Evolutionary conservation across 2,797 vertebrate genomes (phyloP).

Genomic region (Ispidina picta): DNA sequence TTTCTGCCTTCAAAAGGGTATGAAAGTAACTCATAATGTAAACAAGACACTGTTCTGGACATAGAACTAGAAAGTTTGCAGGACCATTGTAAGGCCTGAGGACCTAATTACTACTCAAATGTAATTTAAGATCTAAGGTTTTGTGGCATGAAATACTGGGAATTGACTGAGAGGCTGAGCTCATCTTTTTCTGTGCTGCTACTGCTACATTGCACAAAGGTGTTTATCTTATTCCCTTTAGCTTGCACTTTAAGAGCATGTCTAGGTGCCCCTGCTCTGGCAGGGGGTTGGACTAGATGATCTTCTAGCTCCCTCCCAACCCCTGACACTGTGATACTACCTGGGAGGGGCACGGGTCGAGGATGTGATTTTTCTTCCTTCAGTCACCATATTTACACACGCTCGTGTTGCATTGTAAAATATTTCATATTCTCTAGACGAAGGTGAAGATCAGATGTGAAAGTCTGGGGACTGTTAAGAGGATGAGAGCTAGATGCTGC

Average conservation of each 20-base stretch:
- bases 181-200: not conserved
- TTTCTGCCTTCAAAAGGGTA: not conserved
- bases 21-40: not conserved
- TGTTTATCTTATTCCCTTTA: not conserved
- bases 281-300: too few species aligned
- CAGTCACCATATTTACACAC: not conserved
- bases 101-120: not conserved
- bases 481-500: not conserved
- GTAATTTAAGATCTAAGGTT: not conserved
- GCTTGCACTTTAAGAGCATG: not conserved
- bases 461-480: not conserved
- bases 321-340: not conserved
- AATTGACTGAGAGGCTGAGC: not conserved
- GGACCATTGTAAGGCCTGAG: not conserved
- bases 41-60: not conserved
- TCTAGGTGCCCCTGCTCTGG: too few species aligned
- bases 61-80: not conserved
- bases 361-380: not conserved
- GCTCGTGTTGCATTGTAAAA: accelerated
- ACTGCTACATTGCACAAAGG: not conserved
- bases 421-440: not conserved
- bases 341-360: not conserved
- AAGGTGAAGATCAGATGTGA: not conserved
- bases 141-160: not conserved
- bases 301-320: too few species aligned